Conservation (phyloP, 1,140 invertebrate species). For the Cyrtorhinus lividipennis region DNA sequence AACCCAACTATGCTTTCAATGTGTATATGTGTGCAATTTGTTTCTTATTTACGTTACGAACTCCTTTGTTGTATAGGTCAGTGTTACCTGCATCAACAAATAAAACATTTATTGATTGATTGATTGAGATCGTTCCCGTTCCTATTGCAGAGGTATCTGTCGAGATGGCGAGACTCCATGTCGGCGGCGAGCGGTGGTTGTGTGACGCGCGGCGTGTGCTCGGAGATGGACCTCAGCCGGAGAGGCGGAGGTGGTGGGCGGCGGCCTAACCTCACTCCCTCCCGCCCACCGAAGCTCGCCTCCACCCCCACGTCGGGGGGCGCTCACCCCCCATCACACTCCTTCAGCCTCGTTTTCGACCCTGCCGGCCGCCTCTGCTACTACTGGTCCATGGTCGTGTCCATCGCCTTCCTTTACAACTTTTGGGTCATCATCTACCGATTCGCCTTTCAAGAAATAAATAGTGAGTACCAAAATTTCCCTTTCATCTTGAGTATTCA, state of each 20-base stretch:
- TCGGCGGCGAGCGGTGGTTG: constrained; percentile 52
- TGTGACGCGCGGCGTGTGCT: constrained; percentile 35
- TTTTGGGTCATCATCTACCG: constrained; percentile 98
- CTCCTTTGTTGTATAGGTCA: too few relatives aligned
- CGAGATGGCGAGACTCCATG: constrained; percentile 56
- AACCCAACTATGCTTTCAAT: too few relatives aligned
- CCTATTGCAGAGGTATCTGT: constrained; percentile 46
- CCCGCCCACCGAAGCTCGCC: constrained; percentile 7
- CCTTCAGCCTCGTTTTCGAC: constrained; percentile 87
- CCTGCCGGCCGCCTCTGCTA: constrained; percentile 81
- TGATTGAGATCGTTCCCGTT: too few relatives aligned
- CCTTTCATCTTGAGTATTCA: too few relatives aligned
- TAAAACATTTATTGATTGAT: too few relatives aligned
- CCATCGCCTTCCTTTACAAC: constrained; percentile 95
- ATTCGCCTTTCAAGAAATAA: constrained; percentile 90
- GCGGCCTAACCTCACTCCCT: constrained; percentile 6
- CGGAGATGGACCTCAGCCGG: constrained; percentile 48
- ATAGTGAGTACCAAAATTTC: constrained; percentile 45
- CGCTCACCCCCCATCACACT: constrained; percentile 30
- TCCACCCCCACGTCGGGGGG: constrained; percentile 6
- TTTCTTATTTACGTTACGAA: too few relatives aligned
- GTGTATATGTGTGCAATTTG: too few relatives aligned
- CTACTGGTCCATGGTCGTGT: constrained; percentile 95
- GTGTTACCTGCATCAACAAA: too few relatives aligned
- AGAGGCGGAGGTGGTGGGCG: background rate